phyloP scores from a whole-genome alignment of 2,113 vertebrate species.

The Neodontobutis hainanensis region DNA sequence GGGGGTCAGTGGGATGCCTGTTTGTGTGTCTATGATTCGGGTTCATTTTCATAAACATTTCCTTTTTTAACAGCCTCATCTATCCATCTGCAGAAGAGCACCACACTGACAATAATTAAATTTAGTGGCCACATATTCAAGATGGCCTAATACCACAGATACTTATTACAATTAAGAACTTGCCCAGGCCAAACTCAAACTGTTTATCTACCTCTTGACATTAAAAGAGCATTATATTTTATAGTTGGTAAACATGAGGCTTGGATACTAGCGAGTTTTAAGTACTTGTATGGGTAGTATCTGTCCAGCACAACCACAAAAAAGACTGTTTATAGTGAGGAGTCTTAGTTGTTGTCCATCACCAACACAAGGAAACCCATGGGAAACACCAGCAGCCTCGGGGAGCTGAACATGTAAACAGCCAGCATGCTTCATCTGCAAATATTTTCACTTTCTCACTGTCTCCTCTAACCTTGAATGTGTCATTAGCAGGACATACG shows the following conservation, averaged over 20 bases:
- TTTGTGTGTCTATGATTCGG: conserved; percentile 63
- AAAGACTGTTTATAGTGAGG: too few relatives aligned
- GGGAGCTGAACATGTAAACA: conserved; percentile 58
- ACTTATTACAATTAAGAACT: too few relatives aligned
- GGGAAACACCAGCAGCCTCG: conserved; percentile 29
- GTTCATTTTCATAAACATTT: conserved; percentile 81
- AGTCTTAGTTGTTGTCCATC: too few relatives aligned
- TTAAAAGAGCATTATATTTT: too few relatives aligned
- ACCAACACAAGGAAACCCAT: conserved; percentile 3
- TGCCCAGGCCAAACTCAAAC: too few relatives aligned
- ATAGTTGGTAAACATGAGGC: too few relatives aligned
- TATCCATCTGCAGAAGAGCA: conserved; percentile 39
- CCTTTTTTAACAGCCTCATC: conserved; percentile 71
- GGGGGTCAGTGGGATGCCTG: conserved; percentile 18
- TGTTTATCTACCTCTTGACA: too few relatives aligned
- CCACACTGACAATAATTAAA: not conserved
- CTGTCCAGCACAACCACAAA: not conserved
- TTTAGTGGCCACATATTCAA: not conserved
- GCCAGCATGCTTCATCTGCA: conserved; percentile 70
- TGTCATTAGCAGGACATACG: conserved; percentile 2
- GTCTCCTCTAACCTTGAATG: conserved; percentile 56
- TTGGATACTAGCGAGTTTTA: too few relatives aligned
- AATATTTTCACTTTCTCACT: conserved; percentile 67
- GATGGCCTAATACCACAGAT: too few relatives aligned
- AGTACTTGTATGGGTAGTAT: too few relatives aligned